Conservation (phyloP, 2,797 vertebrate genomes). For the Triplophysa bombifrons region DNA sequence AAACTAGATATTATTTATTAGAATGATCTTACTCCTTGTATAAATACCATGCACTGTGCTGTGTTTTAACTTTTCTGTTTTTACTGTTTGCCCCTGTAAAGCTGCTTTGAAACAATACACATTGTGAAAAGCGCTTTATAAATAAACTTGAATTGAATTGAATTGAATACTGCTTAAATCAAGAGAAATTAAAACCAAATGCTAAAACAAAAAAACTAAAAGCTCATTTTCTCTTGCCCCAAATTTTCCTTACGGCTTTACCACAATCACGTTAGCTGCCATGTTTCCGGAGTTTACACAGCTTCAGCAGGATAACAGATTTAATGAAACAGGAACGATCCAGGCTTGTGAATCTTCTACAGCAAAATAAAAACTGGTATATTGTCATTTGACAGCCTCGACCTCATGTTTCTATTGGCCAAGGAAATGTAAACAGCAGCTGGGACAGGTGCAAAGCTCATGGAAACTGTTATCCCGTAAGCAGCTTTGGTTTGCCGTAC, state of each 20-base stretch:
- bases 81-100: no score
- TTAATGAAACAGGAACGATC: background rate
- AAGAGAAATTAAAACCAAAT: no score
- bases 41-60: no score
- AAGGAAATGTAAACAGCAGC: constrained; percentile 24
- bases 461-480: constrained; percentile 51
- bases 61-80: no score
- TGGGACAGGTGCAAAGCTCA: constrained; percentile 27
- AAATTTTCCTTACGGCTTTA: constrained; percentile 3
- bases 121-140: no score
- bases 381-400: background rate
- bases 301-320: background rate
- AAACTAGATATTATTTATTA: no score
- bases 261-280: background rate
- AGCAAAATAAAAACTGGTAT: no score
- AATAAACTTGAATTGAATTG: no score
- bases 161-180: no score
- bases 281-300: constrained; percentile 8
- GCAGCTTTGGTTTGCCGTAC: constrained; percentile 35
- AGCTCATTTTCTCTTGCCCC: constrained; percentile 17
- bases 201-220: background rate
- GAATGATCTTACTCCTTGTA: no score
- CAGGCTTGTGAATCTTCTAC: background rate
- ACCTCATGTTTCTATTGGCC: constrained; percentile 8
- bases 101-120: no score